Percentiles rank a stretch among this genome's conserved stretches.
Evolutionary conservation across 2,888 invertebrate species (phyloP).

Genomic region (Pachycephus smyrnensis): DNA sequence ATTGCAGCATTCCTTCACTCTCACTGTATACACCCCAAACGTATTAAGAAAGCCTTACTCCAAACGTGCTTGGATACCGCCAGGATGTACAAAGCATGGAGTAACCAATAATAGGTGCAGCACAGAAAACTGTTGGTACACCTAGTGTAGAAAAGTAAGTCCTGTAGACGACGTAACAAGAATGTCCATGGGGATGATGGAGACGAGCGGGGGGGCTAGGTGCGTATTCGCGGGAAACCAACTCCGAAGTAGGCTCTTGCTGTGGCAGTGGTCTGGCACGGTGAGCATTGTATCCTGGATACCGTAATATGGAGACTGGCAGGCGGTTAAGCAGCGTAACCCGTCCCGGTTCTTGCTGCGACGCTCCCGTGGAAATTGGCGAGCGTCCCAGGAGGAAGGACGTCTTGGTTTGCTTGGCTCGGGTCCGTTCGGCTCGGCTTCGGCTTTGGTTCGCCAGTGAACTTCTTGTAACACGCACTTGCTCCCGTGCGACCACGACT

Average conservation of each 20-base stretch:
- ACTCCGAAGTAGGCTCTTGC: background rate
- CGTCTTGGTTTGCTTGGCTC: constrained; percentile 19
- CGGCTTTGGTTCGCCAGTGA: background rate
- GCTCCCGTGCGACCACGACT: constrained; percentile 6
- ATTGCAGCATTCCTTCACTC: background rate
- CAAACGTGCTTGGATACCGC: background rate
- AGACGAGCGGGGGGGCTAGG: constrained; percentile 13
- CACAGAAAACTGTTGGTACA: background rate
- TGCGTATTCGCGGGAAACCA: constrained; percentile 30
- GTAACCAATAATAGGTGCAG: background rate
- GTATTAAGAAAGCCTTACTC: background rate
- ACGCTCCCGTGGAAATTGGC: constrained; percentile 44
- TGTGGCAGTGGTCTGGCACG: background rate
- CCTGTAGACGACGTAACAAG: background rate
- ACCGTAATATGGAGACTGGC: background rate
- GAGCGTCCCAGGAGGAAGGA: constrained; percentile 54
- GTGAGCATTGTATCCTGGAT: background rate
- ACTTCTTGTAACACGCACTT: background rate
- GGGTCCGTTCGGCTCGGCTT: background rate
- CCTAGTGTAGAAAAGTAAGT: background rate
- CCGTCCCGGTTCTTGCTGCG: constrained; percentile 16
- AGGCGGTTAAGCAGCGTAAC: background rate
- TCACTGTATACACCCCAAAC: background rate
- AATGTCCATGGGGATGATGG: constrained; percentile 3
- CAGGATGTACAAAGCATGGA: background rate